Base-by-base conservation (phyloP, 2,113 vertebrate genomes). In the Phaethornis superciliosus region DNA sequence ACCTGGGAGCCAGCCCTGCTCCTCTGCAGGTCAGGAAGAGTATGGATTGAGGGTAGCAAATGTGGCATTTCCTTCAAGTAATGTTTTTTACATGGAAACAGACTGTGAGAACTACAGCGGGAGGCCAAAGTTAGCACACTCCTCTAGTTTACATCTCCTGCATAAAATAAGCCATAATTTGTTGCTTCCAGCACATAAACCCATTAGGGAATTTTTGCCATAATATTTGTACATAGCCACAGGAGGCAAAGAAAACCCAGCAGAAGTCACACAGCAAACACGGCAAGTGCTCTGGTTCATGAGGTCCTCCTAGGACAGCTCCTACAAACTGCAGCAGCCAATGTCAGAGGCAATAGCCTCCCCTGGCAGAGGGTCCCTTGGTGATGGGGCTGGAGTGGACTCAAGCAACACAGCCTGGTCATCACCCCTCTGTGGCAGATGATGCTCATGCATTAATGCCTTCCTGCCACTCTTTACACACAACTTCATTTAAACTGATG, bases 401-500 rank as follows among this genome's bases (percentile, higher is more conserved):
- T 21, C 35, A n/a, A 74, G 47, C 5, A 11, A 5, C 40, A 47
- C 33, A 77, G 46, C 42, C 46, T 0, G 0, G n/a, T 13, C 70
- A 30, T 72, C 11, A 15, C 24, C 8, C 11, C 51, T 49, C 9
- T 47, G 44, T n/a, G 59, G 46, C 55, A 60, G 72, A n/a, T 6
- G 17, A 21, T 20, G 81, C 44, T 85, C 40, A 6, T 5, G 49
- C 63, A 15, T 59, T 81, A 81, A 78, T 26, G 28, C 80, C 52
- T 86, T 69, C 58, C 92, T 88, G 76, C 40, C 54, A 17, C 47
- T 81, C 90, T 78, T 60, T 26, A 56, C 60, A 60, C 62, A 78
- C n/a, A 37, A 44, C 58, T 92, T 32, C 76, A 72, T 77, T 81
- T 81, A 91, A 93, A 88, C 28, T 3, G 6, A 67, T 94, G 95